Conservation (phyloP, 2,888 invertebrate genomes). For the Lasioglossum figueresi region DNA sequence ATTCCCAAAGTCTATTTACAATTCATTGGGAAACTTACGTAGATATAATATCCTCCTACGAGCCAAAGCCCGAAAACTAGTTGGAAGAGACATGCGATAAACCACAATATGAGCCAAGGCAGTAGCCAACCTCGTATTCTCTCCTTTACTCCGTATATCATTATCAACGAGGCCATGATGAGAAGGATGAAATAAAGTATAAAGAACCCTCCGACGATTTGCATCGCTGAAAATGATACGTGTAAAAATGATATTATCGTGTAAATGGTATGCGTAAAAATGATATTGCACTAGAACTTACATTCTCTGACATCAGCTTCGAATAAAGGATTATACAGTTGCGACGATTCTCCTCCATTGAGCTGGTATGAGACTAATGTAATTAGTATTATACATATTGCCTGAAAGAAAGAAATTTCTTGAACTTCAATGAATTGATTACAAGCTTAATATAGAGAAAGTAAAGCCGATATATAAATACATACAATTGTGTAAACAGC, state of each 20-base stretch:
- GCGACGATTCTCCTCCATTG: slow-evolving; percentile 94
- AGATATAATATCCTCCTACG: slow-evolving; percentile 95
- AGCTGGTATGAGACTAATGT: slow-evolving; percentile 91
- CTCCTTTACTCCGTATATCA: slow-evolving; percentile 88
- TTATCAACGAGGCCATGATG: slow-evolving; percentile 86
- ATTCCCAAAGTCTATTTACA: not conserved
- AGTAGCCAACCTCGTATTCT: slow-evolving; percentile 92
- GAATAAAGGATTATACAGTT: slow-evolving; percentile 94
- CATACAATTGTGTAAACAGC: slow-evolving; percentile 90
- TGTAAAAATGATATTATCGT: not conserved
- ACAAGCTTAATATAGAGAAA: not conserved
- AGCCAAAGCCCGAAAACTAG: slow-evolving; percentile 93
- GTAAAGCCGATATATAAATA: slow-evolving; percentile 10
- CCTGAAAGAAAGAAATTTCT: slow-evolving; percentile 81
- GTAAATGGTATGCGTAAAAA: slow-evolving; percentile 65
- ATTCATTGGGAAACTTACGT: slow-evolving; percentile 87
- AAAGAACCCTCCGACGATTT: slow-evolving; percentile 88
- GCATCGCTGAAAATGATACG: slow-evolving; percentile 87
- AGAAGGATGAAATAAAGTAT: slow-evolving; percentile 86
- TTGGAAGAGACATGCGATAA: slow-evolving; percentile 90
- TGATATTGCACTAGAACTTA: slow-evolving; percentile 43
- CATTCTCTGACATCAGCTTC: slow-evolving; percentile 90
- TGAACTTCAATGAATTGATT: not conserved
- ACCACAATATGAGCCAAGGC: slow-evolving; percentile 91
- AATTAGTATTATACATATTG: slow-evolving; percentile 90